Base-by-base conservation (phyloP, 2,113 vertebrate genomes). In the Eublepharis macularius region DNA sequence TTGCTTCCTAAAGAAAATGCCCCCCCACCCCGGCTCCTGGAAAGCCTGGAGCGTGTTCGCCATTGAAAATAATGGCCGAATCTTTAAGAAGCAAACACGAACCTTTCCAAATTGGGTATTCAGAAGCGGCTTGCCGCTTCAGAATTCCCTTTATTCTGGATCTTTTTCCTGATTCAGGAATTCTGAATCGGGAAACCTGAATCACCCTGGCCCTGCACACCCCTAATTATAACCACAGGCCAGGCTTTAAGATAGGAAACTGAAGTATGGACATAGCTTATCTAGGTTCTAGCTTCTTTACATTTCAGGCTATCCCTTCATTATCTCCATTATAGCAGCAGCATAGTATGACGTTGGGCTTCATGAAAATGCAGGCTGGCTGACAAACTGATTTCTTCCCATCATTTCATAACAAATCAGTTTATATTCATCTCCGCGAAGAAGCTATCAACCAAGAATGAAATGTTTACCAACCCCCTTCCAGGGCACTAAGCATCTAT, bases 161-260 rank as follows among this genome's bases (percentile, higher is more conserved):
- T n/a, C n/a, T n/a, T n/a, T n/a, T n/a, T n/a, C n/a, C n/a, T n/a
- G n/a, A n/a, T n/a, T n/a, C n/a, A n/a, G n/a, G n/a, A n/a, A n/a
- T n/a, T n/a, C n/a, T n/a, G n/a, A n/a, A n/a, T n/a, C n/a, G n/a
- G n/a, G n/a, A n/a, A n/a, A n/a, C n/a, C n/a, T n/a, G n/a, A n/a
- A n/a, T n/a, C n/a, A n/a, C n/a, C n/a, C n/a, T n/a, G n/a, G n/a
- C n/a, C n/a, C n/a, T n/a, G n/a, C n/a, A n/a, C n/a, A n/a, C n/a
- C n/a, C 90, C 90, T 90, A 94, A 91, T 95, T 86, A 92, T 34
- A 90, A 17, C 80, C 78, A 84, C 63, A 92, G 81, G 65, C 0
- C 12, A 60, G 69, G 51, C 87, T 16, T 51, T 92, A 89, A 82
- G 73, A 88, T 63, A 86, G 75, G 76, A 94, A 91, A 0, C 81